Evolutionary conservation across 1,140 invertebrate genomes (phyloP).

Genomic region (Scylla paramamosain): DNA sequence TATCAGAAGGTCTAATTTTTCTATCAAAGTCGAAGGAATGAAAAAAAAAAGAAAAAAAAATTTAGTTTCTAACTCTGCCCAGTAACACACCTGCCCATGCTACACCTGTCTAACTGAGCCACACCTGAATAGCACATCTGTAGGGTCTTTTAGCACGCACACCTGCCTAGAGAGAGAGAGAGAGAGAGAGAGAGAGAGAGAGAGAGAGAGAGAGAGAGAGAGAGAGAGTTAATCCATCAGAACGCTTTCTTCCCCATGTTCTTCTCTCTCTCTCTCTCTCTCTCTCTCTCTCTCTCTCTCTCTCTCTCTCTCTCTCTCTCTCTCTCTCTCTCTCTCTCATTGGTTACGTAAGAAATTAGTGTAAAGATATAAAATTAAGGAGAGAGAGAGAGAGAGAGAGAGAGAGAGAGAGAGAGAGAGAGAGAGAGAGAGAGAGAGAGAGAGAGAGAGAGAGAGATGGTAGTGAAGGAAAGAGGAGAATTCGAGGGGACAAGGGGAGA

Average conservation of each 20-base stretch:
- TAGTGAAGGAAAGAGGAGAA: background rate
- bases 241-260: background rate
- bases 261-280: background rate
- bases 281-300: slow-evolving; percentile 15
- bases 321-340: slow-evolving; percentile 6
- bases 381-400: slow-evolving; percentile 42
- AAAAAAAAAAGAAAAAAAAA: too few relatives aligned
- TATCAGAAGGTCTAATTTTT: too few relatives aligned
- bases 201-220: slow-evolving; percentile 55
- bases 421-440: background rate
- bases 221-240: slow-evolving; percentile 17
- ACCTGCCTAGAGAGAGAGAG: slow-evolving; percentile 30
- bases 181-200: slow-evolving; percentile 53
- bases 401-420: slow-evolving; percentile 38
- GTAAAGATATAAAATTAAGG: background rate
- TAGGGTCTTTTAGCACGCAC: too few relatives aligned
- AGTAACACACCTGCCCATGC: too few relatives aligned
- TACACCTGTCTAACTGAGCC: too few relatives aligned
- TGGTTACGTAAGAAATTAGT: background rate
- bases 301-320: slow-evolving; percentile 25
- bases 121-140: too few relatives aligned
- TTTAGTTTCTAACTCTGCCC: too few relatives aligned
- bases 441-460: background rate
- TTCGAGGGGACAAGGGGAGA: background rate
- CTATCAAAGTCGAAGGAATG: too few relatives aligned